phyloP scores from a whole-genome alignment of 2,888 invertebrate species.

The Dryobota labecula region DNA sequence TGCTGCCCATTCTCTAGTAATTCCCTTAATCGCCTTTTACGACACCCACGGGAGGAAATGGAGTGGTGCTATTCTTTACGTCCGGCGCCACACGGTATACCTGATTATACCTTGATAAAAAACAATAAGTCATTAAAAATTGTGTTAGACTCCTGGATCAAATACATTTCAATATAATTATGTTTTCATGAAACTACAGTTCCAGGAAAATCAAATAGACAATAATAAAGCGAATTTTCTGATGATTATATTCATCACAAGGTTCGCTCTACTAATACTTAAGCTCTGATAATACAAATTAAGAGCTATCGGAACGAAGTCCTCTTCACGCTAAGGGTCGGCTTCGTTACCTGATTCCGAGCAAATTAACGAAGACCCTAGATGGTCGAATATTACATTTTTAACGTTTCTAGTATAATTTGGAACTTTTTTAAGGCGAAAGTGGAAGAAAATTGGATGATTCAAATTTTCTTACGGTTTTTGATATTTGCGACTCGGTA shows the following conservation, averaged over 20 bases:
- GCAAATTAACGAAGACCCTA: constrained; percentile 10
- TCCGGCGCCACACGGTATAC: too few species aligned
- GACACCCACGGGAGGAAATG: too few species aligned
- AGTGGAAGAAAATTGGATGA: too few species aligned
- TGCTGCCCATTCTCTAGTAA: too few species aligned
- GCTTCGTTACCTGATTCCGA: constrained; percentile 22
- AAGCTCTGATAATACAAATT: constrained; percentile 33
- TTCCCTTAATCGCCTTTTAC: too few species aligned
- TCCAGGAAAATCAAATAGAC: background rate
- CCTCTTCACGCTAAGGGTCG: constrained; percentile 15
- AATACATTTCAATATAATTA: background rate
- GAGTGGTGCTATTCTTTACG: too few species aligned
- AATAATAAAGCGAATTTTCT: background rate
- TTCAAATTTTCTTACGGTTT: too few species aligned
- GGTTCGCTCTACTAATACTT: background rate
- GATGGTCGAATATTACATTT: constrained; percentile 7
- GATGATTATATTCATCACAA: background rate
- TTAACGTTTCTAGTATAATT: background rate
- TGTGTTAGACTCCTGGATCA: background rate
- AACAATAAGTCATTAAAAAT: background rate
- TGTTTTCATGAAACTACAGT: background rate
- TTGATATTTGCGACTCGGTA: too few species aligned
- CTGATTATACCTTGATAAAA: too few species aligned
- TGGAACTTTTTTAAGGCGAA: background rate
- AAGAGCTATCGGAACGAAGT: constrained; percentile 30